A percentile compares a stretch with the other conserved stretches of the same genome.
Conservation (phyloP, 2,113 vertebrate genomes). For the Bothrops jararaca region DNA sequence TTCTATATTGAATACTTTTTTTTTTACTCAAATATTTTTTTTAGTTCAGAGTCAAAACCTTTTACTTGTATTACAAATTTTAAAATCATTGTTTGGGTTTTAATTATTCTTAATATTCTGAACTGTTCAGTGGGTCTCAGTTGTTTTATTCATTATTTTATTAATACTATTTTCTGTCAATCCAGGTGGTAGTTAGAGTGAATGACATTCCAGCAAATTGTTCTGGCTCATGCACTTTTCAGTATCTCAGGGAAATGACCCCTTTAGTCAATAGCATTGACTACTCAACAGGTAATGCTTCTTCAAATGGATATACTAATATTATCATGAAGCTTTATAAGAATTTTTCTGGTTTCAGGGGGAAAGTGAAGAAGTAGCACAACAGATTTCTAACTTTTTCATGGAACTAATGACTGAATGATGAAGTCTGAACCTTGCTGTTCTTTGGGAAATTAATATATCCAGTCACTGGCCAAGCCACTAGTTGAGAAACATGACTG, state of each 20-base stretch:
- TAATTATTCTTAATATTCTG: background rate
- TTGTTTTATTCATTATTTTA: background rate
- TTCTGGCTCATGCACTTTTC: slow-evolving; percentile 68
- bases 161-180: slow-evolving; percentile 5
- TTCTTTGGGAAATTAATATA: background rate
- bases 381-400: background rate
- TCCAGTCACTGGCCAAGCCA: background rate
- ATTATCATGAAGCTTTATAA: background rate
- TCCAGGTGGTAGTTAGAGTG: slow-evolving; percentile 67
- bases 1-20: background rate
- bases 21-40: background rate
- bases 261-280: slow-evolving; percentile 55
- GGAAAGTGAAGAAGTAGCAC: background rate
- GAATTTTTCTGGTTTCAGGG: background rate
- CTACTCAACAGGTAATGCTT: slow-evolving; percentile 61
- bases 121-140: background rate
- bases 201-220: slow-evolving; percentile 72
- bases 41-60: background rate
- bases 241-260: slow-evolving; percentile 57
- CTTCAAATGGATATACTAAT: background rate
- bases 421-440: background rate
- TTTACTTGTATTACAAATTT: background rate
- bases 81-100: background rate
- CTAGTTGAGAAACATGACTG: background rate
- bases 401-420: background rate